Base-by-base conservation (phyloP, 2,888 invertebrate genomes). In the Phragmatobia fuliginosa region DNA sequence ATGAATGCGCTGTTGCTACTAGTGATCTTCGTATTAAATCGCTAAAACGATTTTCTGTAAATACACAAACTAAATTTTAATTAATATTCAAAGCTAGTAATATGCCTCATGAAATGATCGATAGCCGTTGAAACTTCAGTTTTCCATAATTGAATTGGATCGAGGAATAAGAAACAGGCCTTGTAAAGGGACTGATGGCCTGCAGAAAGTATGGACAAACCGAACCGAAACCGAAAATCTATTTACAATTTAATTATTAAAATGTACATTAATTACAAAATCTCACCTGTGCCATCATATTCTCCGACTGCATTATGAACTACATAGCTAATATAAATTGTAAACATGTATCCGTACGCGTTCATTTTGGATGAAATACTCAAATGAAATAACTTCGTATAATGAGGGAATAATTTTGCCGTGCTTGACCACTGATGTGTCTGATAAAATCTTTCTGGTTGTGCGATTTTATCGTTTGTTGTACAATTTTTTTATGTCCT, bases 11-110 rank as follows among this genome's bases (percentile, higher is more conserved):
- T 0, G 94, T 92, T 14, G 80, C 83, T 66, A 87, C 81, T 11
- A 94, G 76, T 0, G 93, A 88, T 41, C 85, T 90, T 6, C 87
- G 87, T 0, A 94, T 90, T 10, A 93, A 83, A 0, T 81, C 75
- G 0, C 85, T 84, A 63, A 94, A 86, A 1, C 90, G 87, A 56
- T 86, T 93, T 52, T 92, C 94, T 93, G 41, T n/a, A 58, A 21
- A 66, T 41, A 58, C n/a, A 14, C 33, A 49, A n/a, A 7, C 21
- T n/a, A 49, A n/a, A 45, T 11, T n/a, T n/a, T n/a, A n/a, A n/a
- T n/a, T n/a, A n/a, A n/a, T n/a, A n/a, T n/a, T n/a, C n/a, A n/a
- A n/a, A n/a, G n/a, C n/a, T n/a, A n/a, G n/a, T n/a, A n/a, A 33
- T 33, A 33, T 3, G 7, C 33, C 33, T 33, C 33, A 33, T 33